Conservation (phyloP, 1,140 invertebrate genomes). For the Drosophila pseudoananassae region DNA sequence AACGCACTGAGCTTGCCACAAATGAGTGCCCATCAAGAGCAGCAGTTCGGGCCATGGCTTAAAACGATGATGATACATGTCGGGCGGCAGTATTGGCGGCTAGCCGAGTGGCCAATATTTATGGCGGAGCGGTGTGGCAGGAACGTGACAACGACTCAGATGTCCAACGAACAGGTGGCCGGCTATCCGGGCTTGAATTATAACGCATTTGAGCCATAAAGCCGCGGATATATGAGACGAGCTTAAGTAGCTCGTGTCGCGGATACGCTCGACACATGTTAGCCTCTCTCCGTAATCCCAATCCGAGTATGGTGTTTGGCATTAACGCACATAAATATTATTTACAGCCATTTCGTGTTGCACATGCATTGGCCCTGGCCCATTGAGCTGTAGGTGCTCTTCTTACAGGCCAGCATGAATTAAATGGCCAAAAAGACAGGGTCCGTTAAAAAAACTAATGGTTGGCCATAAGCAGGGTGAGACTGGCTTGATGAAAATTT, state of each 20-base stretch:
- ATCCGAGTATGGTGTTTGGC: slow-evolving; percentile 48
- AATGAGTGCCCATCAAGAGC: slow-evolving; percentile 33
- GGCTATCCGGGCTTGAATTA: slow-evolving; percentile 56
- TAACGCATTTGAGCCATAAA: slow-evolving; percentile 73
- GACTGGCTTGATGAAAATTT: slow-evolving; percentile 20
- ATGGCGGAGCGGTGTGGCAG: slow-evolving; percentile 13
- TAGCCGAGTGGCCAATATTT: slow-evolving; percentile 29
- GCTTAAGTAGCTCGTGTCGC: slow-evolving; percentile 71
- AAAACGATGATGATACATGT: slow-evolving; percentile 7
- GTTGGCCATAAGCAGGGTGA: slow-evolving; percentile 28
- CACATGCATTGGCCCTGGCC: slow-evolving; percentile 68
- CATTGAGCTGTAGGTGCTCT: slow-evolving; percentile 48
- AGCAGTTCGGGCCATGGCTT: slow-evolving; percentile 4
- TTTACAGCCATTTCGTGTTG: slow-evolving; percentile 74
- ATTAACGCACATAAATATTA: slow-evolving; percentile 69
- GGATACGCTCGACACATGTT: slow-evolving; percentile 34
- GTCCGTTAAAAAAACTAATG: slow-evolving; percentile 15
- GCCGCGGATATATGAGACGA: slow-evolving; percentile 62
- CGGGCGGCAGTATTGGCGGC: not conserved
- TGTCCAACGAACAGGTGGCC: slow-evolving; percentile 46
- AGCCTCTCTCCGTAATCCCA: slow-evolving; percentile 17
- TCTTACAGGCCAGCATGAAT: slow-evolving; percentile 2
- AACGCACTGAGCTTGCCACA: slow-evolving; percentile 19
- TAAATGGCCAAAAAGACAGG: slow-evolving; percentile 39
- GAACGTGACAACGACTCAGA: slow-evolving; percentile 65